Percentiles rank a stretch among this genome's conserved stretches.
Evolutionary conservation across 2,797 vertebrate genomes (phyloP).

Genomic region (Sebastes matsubarae): DNA sequence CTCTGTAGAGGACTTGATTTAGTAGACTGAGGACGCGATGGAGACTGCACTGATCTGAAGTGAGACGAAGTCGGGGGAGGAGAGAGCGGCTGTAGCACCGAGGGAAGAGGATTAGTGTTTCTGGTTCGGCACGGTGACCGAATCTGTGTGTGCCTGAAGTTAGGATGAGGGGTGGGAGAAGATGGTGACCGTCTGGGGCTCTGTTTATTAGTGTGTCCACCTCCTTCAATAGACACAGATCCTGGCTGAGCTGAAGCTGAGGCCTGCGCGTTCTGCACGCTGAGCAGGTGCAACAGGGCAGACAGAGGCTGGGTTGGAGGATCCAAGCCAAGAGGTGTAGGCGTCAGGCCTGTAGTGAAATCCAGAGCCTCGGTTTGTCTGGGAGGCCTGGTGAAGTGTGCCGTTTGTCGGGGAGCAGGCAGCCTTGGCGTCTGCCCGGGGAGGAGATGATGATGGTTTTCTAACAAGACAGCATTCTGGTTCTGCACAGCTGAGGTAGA

Average conservation of each 20-base stretch:
- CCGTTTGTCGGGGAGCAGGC: conserved; percentile 49
- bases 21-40: conserved; percentile 32
- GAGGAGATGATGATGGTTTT: conserved; percentile 75
- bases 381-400: conserved; percentile 60
- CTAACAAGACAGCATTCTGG: conserved; percentile 62
- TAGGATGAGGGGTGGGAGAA: conserved; percentile 50
- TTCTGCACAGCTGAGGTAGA: conserved; percentile 75
- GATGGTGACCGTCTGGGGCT: conserved; percentile 57
- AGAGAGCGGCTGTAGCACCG: conserved; percentile 45
- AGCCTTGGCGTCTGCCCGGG: conserved; percentile 60
- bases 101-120: conserved; percentile 65
- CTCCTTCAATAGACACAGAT: conserved; percentile 53
- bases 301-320: conserved; percentile 82
- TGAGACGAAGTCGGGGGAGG: conserved; percentile 50
- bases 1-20: conserved; percentile 59
- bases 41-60: conserved; percentile 56
- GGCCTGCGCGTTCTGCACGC: conserved; percentile 82
- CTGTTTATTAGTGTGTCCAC: conserved; percentile 65
- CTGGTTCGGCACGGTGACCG: conserved; percentile 56
- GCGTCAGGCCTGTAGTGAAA: conserved; percentile 70
- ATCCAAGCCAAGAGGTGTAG: conserved; percentile 64
- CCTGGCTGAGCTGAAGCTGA: conserved; percentile 61
- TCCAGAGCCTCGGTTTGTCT: conserved; percentile 77
- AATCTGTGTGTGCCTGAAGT: conserved; percentile 47
- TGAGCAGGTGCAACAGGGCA: conserved; percentile 83